Evolutionary conservation across 2,797 vertebrate genomes (phyloP).

Genomic region (Pelobates cultripes): DNA sequence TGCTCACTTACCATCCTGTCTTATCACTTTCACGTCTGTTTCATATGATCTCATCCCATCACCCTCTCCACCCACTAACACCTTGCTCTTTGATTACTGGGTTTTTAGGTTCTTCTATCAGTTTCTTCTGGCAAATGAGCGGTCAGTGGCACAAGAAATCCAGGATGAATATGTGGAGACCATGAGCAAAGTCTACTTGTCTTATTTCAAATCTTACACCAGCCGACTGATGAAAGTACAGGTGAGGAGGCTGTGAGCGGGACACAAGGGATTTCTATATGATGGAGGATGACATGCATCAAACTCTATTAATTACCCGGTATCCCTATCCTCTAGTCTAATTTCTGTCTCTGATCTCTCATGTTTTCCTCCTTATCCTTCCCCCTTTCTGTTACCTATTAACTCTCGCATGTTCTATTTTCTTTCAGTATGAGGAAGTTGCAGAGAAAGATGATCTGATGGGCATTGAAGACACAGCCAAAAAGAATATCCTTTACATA

Average conservation of each 20-base stretch:
- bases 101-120: conserved; percentile 87
- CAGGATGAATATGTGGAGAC: conserved; percentile 91
- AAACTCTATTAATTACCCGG: background rate
- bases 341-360: background rate
- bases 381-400: too few relatives aligned
- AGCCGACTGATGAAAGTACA: conserved; percentile 90
- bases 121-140: conserved; percentile 90
- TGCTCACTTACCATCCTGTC: conserved; percentile 84
- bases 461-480: conserved; percentile 92
- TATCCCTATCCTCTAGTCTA: background rate
- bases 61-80: background rate
- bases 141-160: conserved; percentile 87
- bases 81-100: background rate
- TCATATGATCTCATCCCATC: too few relatives aligned
- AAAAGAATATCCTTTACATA: conserved; percentile 85
- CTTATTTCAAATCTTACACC: conserved; percentile 93
- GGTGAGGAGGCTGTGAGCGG: conserved; percentile 66
- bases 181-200: conserved; percentile 91
- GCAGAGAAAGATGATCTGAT: conserved; percentile 94
- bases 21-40: background rate
- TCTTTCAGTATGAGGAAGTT: conserved; percentile 88
- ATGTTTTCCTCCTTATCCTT: background rate
- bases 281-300: background rate
- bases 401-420: background rate
- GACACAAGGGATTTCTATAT: too few relatives aligned